Evolutionary conservation across 2,113 vertebrate genomes (phyloP).

Genomic region (Dendropsophus ebraccatus): DNA sequence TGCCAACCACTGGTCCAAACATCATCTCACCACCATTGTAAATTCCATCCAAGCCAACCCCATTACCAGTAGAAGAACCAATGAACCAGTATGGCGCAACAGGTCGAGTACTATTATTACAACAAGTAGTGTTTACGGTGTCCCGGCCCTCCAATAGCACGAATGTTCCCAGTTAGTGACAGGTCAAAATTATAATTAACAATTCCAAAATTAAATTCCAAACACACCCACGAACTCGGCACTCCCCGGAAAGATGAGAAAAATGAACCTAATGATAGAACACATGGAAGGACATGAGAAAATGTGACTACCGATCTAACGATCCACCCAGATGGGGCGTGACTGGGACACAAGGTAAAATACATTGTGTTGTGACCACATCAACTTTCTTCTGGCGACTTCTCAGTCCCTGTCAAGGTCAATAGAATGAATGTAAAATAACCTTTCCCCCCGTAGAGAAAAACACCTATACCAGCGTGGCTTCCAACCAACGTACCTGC

Average conservation of each 20-base stretch:
- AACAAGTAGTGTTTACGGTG: neutral
- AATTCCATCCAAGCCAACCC: neutral
- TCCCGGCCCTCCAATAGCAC: neutral
- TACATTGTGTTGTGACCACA: neutral
- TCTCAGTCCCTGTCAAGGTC: neutral
- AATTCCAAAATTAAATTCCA: neutral
- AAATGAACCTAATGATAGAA: neutral
- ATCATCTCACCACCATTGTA: neutral
- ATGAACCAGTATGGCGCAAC: neutral
- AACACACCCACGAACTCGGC: neutral
- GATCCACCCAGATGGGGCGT: neutral
- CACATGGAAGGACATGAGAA: neutral
- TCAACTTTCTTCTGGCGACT: neutral
- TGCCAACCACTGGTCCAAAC: neutral
- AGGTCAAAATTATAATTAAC: constrained; percentile 7
- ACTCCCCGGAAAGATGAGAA: neutral
- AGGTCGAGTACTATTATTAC: neutral
- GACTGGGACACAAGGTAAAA: neutral
- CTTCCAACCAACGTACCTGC: no score
- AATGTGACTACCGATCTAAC: neutral
- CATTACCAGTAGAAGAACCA: neutral
- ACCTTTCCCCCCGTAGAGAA: no score
- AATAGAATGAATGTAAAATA: neutral
- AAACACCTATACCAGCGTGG: no score
- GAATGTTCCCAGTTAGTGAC: neutral